Conservation (phyloP, 2,113 vertebrate species). For the Phycodurus eques region DNA sequence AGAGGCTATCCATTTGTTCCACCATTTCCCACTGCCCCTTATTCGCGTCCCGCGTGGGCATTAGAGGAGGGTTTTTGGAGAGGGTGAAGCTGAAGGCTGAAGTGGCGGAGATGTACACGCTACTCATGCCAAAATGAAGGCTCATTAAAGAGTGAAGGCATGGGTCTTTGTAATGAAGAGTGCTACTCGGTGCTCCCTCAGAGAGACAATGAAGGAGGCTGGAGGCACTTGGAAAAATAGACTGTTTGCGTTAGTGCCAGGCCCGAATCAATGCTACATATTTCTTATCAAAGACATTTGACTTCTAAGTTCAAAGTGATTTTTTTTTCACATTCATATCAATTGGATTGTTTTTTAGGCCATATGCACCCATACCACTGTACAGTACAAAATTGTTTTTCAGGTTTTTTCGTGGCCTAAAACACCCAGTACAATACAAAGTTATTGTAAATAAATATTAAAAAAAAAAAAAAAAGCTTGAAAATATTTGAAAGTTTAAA, state of each 20-base stretch:
- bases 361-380: no score
- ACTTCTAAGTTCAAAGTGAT: no score
- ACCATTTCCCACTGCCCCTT: conserved; percentile 46
- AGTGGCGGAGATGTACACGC: conserved; percentile 56
- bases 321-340: no score
- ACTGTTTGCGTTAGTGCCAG: background rate
- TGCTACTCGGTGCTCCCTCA: conserved; percentile 47
- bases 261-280: background rate
- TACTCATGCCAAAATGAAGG: conserved; percentile 65
- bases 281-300: no score
- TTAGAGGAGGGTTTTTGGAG: conserved; percentile 49
- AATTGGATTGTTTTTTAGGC: no score
- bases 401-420: no score
- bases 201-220: conserved; percentile 7
- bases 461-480: no score
- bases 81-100: conserved; percentile 53
- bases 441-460: no score
- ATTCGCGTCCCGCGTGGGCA: conserved; percentile 47
- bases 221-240: background rate
- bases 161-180: conserved; percentile 64
- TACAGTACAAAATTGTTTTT: no score
- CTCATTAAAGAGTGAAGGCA: conserved; percentile 71
- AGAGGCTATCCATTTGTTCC: conserved; percentile 59
- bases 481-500: no score
- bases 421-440: no score